Conservation (phyloP, 2,797 vertebrate genomes). For the Eurystomus glaucurus region DNA sequence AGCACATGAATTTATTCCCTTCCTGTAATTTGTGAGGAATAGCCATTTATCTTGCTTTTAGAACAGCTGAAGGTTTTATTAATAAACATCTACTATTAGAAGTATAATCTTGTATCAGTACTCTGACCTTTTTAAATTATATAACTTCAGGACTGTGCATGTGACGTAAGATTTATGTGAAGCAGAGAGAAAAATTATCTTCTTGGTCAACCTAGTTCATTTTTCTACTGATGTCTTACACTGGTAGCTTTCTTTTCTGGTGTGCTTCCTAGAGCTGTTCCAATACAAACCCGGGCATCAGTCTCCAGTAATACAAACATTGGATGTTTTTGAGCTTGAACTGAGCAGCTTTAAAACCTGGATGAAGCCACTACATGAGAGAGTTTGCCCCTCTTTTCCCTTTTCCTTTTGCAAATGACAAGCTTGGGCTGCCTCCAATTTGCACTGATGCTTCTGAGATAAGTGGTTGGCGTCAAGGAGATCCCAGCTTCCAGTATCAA, state of each 20-base stretch:
- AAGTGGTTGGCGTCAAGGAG: slow-evolving; percentile 46
- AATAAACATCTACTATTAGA: slow-evolving; percentile 29
- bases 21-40: not conserved
- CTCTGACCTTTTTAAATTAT: slow-evolving; percentile 18
- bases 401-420: not conserved
- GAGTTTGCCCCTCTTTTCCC: not conserved
- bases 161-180: not conserved
- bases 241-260: not conserved
- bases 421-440: slow-evolving; percentile 24
- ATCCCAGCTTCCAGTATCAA: slow-evolving; percentile 12
- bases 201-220: not conserved
- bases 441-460: slow-evolving; percentile 21
- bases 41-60: slow-evolving; percentile 2
- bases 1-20: not conserved
- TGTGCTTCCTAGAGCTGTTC: not conserved
- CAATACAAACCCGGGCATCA: not conserved
- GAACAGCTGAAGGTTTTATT: slow-evolving; percentile 14
- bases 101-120: not conserved
- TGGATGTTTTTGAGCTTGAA: not conserved
- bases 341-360: not conserved
- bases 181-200: not conserved
- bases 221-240: not conserved
- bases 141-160: not conserved
- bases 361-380: not conserved
- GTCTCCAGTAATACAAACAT: not conserved